Percentiles rank a stretch among this genome's conserved stretches.
Evolutionary conservation across 2,113 vertebrate genomes (phyloP).

Genomic region (Cichladusa arquata): DNA sequence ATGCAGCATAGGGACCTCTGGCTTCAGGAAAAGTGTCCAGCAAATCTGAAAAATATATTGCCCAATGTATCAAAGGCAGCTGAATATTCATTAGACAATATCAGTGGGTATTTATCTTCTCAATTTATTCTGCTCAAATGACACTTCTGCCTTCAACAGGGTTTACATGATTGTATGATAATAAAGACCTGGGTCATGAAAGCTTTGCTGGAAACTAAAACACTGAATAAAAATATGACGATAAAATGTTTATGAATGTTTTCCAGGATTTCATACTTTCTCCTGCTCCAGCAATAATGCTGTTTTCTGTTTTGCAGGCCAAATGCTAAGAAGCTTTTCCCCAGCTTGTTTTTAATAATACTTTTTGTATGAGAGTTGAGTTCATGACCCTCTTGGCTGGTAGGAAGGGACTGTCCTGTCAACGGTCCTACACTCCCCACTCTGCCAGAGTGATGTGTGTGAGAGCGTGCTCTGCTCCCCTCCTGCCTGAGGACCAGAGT

Average conservation of each 20-base stretch:
- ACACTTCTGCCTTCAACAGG: background rate
- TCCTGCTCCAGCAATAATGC: background rate
- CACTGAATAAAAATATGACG: background rate
- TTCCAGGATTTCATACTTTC: background rate
- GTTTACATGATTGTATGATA: background rate
- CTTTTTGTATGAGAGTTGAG: background rate
- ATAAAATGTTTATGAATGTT: background rate
- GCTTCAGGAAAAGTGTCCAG: background rate
- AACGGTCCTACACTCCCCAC: background rate
- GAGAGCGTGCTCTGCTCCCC: fast-evolving
- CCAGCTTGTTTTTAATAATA: background rate
- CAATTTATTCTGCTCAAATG: background rate
- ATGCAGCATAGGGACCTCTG: background rate
- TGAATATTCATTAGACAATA: background rate
- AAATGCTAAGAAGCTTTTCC: background rate
- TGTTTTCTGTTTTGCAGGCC: background rate
- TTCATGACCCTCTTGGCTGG: background rate
- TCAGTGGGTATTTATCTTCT: background rate
- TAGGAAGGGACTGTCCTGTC: background rate
- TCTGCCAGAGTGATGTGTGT: background rate
- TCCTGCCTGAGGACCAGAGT: background rate
- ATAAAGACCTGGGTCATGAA: background rate
- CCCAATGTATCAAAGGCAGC: background rate
- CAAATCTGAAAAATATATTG: background rate
- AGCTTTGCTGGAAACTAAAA: background rate